Conservation (phyloP, 2,113 vertebrate genomes). For the Castor canadensis region DNA sequence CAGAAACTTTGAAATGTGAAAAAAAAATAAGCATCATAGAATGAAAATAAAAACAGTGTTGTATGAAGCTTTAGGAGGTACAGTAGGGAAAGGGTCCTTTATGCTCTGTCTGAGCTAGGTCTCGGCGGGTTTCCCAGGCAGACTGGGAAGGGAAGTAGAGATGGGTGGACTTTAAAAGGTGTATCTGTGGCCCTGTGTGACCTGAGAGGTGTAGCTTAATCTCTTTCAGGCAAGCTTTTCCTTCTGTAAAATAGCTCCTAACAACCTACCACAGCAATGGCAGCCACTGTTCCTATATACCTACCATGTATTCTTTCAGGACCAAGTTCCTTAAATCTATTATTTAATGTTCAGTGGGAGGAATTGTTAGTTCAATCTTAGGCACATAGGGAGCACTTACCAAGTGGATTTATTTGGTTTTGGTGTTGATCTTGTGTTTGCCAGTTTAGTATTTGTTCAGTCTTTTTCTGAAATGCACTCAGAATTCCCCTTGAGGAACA, state of each 20-base stretch:
- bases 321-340: neutral
- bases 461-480: neutral
- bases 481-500: neutral
- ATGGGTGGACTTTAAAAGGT: neutral
- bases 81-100: neutral
- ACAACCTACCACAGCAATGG: neutral
- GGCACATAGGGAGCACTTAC: neutral
- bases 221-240: neutral
- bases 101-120: neutral
- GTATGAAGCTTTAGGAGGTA: neutral
- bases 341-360: neutral
- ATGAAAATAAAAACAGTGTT: neutral
- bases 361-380: neutral
- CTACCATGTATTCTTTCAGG: neutral
- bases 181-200: neutral
- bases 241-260: neutral
- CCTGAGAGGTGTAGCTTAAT: neutral
- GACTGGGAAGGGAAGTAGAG: neutral
- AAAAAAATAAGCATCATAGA: neutral
- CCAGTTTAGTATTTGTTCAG: neutral
- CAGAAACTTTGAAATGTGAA: conserved; percentile 36
- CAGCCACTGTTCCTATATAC: neutral
- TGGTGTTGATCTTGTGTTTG: neutral
- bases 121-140: neutral
- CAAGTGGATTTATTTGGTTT: neutral